Conservation (phyloP, 2,113 vertebrate species). For the Paradisaea rubra region DNA sequence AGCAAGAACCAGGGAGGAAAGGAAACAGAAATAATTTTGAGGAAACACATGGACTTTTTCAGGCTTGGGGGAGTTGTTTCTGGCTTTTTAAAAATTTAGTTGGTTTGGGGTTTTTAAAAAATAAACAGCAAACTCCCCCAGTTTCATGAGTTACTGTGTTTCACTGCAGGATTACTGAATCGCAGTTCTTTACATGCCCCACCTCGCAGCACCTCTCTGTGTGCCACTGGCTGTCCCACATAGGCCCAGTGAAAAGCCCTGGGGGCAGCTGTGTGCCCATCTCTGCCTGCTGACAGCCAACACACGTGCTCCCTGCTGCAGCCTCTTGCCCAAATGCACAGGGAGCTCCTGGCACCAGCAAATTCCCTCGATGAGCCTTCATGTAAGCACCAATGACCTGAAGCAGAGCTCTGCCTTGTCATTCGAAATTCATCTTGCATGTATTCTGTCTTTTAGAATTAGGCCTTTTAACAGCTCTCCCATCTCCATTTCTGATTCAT, state of each 20-base stretch:
- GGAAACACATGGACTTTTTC: not conserved
- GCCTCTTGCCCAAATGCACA: not conserved
- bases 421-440: not conserved
- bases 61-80: not conserved
- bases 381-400: not conserved
- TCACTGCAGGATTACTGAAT: not conserved
- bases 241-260: not conserved
- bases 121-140: not conserved
- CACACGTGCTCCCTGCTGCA: not conserved
- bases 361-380: not conserved
- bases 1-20: not conserved
- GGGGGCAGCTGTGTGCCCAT: not conserved
- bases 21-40: not conserved
- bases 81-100: not conserved
- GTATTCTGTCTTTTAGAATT: not conserved
- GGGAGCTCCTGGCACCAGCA: not conserved
- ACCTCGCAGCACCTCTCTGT: not conserved
- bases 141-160: not conserved
- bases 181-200: rapidly evolving
- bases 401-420: not conserved
- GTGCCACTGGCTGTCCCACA: not conserved
- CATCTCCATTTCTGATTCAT: not conserved
- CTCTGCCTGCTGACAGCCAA: not conserved
- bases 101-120: not conserved
- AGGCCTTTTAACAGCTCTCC: not conserved